Percentiles rank a stretch among this genome's conserved stretches.
Evolutionary conservation across 2,113 vertebrate species (phyloP).

Genomic region (Triplophysa rosa): DNA sequence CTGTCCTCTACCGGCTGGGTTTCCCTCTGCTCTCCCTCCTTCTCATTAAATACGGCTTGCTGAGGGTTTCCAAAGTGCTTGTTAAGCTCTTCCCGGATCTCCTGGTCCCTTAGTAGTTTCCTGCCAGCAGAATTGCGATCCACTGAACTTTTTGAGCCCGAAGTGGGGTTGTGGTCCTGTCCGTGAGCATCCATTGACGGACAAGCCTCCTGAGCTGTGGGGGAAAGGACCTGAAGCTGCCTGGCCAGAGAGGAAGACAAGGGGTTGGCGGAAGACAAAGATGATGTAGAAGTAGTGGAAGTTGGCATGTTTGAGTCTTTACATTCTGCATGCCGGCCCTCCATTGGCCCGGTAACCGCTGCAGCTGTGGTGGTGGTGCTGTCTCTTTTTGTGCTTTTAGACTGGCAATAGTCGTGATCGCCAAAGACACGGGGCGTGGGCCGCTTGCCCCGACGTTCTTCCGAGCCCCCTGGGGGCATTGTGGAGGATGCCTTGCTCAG

Average conservation of each 20-base stretch:
- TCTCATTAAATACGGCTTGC: constrained; percentile 84
- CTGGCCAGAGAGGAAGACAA: constrained; percentile 74
- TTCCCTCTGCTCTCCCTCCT: constrained; percentile 66
- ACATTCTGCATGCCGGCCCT: constrained; percentile 83
- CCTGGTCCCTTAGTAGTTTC: constrained; percentile 92
- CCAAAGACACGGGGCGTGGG: constrained; percentile 85
- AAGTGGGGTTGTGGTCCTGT: constrained; percentile 61
- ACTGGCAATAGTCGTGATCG: constrained; percentile 99
- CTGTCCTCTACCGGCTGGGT: constrained; percentile 73
- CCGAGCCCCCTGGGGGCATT: constrained; percentile 76
- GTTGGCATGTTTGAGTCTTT: constrained; percentile 82
- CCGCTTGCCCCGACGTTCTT: constrained; percentile 85
- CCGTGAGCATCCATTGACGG: constrained; percentile 75
- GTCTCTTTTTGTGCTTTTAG: constrained; percentile 83
- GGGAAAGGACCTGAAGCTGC: constrained; percentile 79
- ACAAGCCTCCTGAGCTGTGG: constrained; percentile 75
- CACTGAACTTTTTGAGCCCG: constrained; percentile 54
- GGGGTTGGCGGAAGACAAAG: constrained; percentile 65
- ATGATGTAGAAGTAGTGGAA: constrained; percentile 69
- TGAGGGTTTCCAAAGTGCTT: constrained; percentile 96
- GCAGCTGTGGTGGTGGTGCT: constrained; percentile 53
- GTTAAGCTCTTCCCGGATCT: constrained; percentile 97
- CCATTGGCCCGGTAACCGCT: constrained; percentile 74
- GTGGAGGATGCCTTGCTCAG: constrained; percentile 88
- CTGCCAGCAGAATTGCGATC: constrained; percentile 69